Evolutionary conservation across 2,113 vertebrate species (phyloP), one percentile per base, ranked within the genome.

Genomic region (Clarias gariepinus): DNA sequence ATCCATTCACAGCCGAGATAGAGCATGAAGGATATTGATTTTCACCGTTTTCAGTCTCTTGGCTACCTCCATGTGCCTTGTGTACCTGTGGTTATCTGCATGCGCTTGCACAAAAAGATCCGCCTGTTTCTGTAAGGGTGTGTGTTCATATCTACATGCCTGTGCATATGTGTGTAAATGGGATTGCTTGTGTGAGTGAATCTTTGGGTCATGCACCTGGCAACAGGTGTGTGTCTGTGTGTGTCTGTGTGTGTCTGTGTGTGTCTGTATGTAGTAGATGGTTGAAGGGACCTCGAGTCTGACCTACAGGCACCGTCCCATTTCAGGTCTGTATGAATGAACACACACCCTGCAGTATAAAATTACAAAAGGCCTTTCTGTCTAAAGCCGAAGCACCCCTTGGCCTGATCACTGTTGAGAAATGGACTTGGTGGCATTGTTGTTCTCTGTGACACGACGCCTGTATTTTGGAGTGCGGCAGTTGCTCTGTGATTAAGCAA

Each of bases 401-500:
- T 9, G 16, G 8, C 61, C 81, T 77, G 6, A 79, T 85, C 76
- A 33, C 47, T 30, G 52, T 73, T 74, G 74, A 23, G 57, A 86
- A 87, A 83, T n/a, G 10, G 5, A 63, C 64, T 13, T 28, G 15
- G 61, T 25, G 28, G 64, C 53, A 30, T 73, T 60, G 66, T 84
- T 83, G 78, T 79, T 23, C 80, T 76, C n/a, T 3, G 73, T 73
- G 79, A 87, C 79, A 58, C 25, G 60, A 78, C 33, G 30, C 47
- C 13, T 28, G 58, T 81, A 66, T 85, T 83, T 68, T 81, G 78
- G 58, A 61, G 71, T 47, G 69, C 9, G 90, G 90, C 92, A 89
- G 91, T 91, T 91, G 89, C 90, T 89, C 92, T 93, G 91, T 94
- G 90, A 87, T 87, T 81, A 58, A 76, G 78, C 85, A 90, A 60